These are phyloP conservation scores for Tursiops truncatus DNA, from an alignment of 2,113 vertebrate species.

Conservation along the genomic window DNA sequence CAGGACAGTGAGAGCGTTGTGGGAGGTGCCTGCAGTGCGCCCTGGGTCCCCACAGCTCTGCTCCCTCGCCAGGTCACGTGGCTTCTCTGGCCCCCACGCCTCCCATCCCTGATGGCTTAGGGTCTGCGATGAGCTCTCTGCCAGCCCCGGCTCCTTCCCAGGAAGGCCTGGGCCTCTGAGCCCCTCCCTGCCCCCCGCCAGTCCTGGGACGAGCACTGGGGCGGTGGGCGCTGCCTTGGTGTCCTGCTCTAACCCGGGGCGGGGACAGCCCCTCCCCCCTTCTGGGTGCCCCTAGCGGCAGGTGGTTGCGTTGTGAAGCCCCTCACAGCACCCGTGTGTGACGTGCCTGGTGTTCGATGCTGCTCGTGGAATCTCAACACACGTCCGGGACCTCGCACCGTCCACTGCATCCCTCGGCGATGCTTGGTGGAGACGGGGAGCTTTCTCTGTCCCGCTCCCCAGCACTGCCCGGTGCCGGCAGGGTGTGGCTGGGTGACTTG, in stretches of 20 bases:
- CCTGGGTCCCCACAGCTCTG: background rate
- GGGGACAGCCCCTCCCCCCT: too few relatives aligned
- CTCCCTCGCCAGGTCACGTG: background rate
- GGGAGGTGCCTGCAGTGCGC: rapidly evolving
- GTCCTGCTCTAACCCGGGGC: background rate
- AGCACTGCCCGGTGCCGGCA: rapidly evolving
- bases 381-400: too few relatives aligned
- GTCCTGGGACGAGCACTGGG: background rate
- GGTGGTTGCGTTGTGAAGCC: too few relatives aligned
- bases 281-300: background rate
- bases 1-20: background rate
- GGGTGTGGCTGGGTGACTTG: too few relatives aligned
- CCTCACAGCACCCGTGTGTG: rapidly evolving
- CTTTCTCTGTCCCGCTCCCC: too few relatives aligned
- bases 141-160: background rate
- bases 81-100: background rate
- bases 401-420: background rate
- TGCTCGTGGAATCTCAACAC: rapidly evolving
- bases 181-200: rapidly evolving
- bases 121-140: background rate
- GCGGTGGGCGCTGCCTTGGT: rapidly evolving
- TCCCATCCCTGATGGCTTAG: too few relatives aligned
- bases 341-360: rapidly evolving
- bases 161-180: too few relatives aligned
- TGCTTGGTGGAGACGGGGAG: background rate